phyloP scores from a whole-genome alignment of 2,113 vertebrate species.

The Clarias magur region DNA sequence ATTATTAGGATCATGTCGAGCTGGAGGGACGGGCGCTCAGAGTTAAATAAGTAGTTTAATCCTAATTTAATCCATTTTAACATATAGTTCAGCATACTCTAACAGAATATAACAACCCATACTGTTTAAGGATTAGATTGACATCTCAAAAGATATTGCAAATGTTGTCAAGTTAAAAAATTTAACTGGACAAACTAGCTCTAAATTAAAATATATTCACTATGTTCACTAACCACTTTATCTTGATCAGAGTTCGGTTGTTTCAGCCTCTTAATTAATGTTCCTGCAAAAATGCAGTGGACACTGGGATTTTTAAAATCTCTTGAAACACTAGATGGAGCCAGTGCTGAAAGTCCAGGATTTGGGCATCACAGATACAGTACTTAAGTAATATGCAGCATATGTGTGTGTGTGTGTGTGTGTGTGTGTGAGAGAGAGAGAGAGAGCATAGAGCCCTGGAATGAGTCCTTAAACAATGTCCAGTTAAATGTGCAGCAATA shows the following conservation, averaged over 20 bases:
- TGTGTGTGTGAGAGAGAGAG: neutral
- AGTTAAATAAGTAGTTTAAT: neutral
- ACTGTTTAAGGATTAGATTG: neutral
- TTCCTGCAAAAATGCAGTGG: neutral
- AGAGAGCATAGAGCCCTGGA: too few species aligned
- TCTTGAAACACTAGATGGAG: slow-evolving; percentile 46
- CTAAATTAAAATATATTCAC: neutral
- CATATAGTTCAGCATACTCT: neutral
- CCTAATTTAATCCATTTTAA: too few species aligned
- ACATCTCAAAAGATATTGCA: neutral
- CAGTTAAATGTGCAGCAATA: neutral
- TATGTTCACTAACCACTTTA: neutral
- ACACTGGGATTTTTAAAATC: neutral
- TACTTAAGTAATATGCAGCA: neutral
- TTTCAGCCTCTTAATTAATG: neutral
- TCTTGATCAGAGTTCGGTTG: neutral
- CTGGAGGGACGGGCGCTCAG: neutral
- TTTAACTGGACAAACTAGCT: neutral
- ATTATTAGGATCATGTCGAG: neutral
- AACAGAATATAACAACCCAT: neutral
- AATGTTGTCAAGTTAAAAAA: neutral
- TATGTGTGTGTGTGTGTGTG: neutral
- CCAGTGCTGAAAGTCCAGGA: neutral
- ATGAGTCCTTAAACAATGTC: too few species aligned
- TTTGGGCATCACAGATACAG: neutral